Conservation (phyloP, 2,888 invertebrate species). For the Macaria liturata region DNA sequence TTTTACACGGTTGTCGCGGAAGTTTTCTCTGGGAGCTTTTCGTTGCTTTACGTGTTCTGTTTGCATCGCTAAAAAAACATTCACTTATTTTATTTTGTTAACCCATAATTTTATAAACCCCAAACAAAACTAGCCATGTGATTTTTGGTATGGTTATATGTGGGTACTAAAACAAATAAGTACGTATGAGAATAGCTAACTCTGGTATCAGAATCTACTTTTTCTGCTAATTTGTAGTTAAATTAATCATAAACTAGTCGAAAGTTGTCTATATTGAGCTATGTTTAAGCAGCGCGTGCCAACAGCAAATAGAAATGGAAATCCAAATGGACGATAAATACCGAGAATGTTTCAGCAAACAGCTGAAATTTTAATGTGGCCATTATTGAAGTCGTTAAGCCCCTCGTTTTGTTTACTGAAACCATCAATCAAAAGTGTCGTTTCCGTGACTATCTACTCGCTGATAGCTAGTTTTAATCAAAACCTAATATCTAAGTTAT, state of each 20-base stretch:
- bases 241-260: too few relatives aligned
- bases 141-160: too few relatives aligned
- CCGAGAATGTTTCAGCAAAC: constrained; percentile 3
- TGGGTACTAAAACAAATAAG: too few relatives aligned
- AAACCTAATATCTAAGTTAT: constrained; percentile 9
- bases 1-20: constrained; percentile 13
- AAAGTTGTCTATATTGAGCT: too few relatives aligned
- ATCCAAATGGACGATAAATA: constrained; percentile 4
- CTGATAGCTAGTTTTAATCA: constrained; percentile 17
- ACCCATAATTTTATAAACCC: too few relatives aligned
- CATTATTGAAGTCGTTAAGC: constrained; percentile 17
- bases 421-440: constrained; percentile 18
- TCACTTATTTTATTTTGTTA: too few relatives aligned
- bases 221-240: too few relatives aligned
- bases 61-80: constrained; percentile 1
- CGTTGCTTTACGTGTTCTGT: constrained; percentile 11
- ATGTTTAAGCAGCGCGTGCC: too few relatives aligned
- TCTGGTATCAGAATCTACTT: too few relatives aligned
- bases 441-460: constrained; percentile 9
- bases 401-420: constrained; percentile 3
- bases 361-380: constrained; percentile 9
- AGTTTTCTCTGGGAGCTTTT: constrained; percentile 16
- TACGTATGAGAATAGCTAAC: too few relatives aligned
- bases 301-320: too few relatives aligned
- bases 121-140: too few relatives aligned